phyloP scores from a whole-genome alignment of 2,797 vertebrate species.

The Cossypha caffra region DNA sequence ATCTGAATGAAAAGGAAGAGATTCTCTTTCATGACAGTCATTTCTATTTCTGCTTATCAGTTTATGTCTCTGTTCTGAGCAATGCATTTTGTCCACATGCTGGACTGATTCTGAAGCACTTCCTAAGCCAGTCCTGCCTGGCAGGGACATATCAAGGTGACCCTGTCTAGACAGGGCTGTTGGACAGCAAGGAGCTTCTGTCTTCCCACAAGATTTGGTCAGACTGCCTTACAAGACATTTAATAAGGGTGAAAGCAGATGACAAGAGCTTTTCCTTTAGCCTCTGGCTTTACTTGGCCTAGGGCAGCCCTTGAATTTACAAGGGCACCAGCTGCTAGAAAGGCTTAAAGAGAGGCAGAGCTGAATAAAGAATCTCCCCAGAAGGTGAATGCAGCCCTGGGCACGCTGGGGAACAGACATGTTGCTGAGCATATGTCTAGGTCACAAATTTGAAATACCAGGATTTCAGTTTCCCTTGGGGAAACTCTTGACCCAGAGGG shows the following conservation, averaged over 20 bases:
- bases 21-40: background rate
- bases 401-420: background rate
- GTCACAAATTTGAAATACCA: background rate
- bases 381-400: background rate
- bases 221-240: background rate
- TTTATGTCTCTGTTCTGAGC: background rate
- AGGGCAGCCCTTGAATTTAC: conserved; percentile 8
- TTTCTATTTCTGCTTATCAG: background rate
- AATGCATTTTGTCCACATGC: background rate
- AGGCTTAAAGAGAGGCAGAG: conserved; percentile 9
- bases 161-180: background rate
- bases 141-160: conserved; percentile 6
- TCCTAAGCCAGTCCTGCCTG: background rate
- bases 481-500: background rate
- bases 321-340: conserved; percentile 48
- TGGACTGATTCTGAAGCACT: background rate
- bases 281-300: background rate
- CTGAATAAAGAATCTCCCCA: background rate
- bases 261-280: conserved; percentile 9
- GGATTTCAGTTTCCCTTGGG: background rate
- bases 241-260: conserved; percentile 16
- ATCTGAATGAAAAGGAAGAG: background rate
- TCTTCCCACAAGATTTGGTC: background rate
- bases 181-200: background rate
- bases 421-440: background rate